phyloP scores from a whole-genome alignment of 2,888 invertebrate genomes.

The Automeris io region DNA sequence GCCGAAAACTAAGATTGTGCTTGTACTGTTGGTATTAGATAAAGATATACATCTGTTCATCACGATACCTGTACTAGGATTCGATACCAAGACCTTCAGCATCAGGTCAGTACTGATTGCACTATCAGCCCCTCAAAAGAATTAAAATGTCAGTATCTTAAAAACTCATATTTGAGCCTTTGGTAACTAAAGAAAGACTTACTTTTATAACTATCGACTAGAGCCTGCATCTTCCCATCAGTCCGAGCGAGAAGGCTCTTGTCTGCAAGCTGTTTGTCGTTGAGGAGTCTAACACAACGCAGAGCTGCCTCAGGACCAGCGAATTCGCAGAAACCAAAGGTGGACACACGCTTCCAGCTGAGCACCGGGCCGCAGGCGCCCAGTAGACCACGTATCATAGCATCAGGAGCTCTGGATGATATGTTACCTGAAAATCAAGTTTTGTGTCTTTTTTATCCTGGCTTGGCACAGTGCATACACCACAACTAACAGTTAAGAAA shows the following conservation, averaged over 20 bases:
- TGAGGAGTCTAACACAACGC: slow-evolving; percentile 93
- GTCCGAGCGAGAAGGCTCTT: slow-evolving; percentile 97
- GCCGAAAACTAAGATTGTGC: too few species aligned
- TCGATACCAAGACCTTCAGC: too few species aligned
- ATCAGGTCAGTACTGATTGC: too few species aligned
- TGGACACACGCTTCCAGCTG: slow-evolving; percentile 98
- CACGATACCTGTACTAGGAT: too few species aligned
- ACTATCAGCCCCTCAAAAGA: too few species aligned
- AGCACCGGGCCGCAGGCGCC: slow-evolving; percentile 95
- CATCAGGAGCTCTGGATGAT: slow-evolving; percentile 95
- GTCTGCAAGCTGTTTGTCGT: slow-evolving; percentile 94
- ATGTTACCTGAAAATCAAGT: slow-evolving; percentile 56
- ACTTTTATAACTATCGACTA: slow-evolving; percentile 96
- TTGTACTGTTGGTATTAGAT: too few species aligned
- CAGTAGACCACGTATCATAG: slow-evolving; percentile 94
- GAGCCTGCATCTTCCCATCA: slow-evolving; percentile 97
- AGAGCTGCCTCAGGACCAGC: slow-evolving; percentile 95
- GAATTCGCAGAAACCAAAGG: slow-evolving; percentile 99
- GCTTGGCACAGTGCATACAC: neutral
- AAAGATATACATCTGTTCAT: too few species aligned
- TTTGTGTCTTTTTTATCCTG: too few species aligned
- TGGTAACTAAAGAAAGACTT: slow-evolving; percentile 19
- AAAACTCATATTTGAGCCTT: too few species aligned
- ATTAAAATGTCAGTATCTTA: too few species aligned
- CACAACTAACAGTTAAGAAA: too few species aligned